phyloP scores from a whole-genome alignment of 2,113 vertebrate genomes.

The Corynorhinus townsendii region DNA sequence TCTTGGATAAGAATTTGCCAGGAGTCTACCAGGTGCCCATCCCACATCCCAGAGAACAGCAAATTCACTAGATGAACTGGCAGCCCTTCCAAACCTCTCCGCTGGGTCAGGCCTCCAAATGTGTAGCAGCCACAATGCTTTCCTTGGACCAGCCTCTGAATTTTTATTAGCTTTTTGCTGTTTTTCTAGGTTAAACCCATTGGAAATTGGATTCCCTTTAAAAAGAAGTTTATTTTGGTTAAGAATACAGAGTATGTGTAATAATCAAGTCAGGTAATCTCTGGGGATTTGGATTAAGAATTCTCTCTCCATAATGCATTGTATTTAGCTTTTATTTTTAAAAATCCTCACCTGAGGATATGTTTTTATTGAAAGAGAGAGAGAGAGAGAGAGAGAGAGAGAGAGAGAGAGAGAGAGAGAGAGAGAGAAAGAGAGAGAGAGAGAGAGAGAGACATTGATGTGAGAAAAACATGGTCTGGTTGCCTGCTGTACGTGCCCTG shows the following conservation, averaged over 20 bases:
- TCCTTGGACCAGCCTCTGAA: conserved; percentile 72
- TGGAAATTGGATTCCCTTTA: conserved; percentile 77
- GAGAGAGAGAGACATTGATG: not conserved
- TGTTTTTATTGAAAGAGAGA: not conserved
- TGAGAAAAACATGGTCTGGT: not conserved
- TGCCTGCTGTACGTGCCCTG: not conserved
- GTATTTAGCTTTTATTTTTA: conserved; percentile 12
- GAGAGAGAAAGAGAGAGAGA: not conserved
- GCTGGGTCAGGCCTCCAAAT: conserved; percentile 62
- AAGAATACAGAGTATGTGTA: conserved; percentile 73
- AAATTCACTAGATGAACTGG: conserved; percentile 58
- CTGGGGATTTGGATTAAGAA: conserved; percentile 62
- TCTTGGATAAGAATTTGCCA: conserved; percentile 6
- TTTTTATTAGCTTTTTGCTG: conserved; percentile 80
- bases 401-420: no score
- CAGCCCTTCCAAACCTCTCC: conserved; percentile 63
- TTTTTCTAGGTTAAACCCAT: conserved; percentile 78
- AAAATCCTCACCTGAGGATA: not conserved
- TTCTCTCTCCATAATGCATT: conserved; percentile 54
- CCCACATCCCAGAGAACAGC: conserved; percentile 51
- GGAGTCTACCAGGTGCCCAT: conserved; percentile 36
- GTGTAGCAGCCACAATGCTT: conserved; percentile 72
- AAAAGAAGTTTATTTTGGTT: conserved; percentile 78
- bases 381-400: no score
- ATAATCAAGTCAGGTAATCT: conserved; percentile 75